Evolutionary conservation across 2,888 invertebrate genomes (phyloP).

Genomic region (Noctuana brunneofusca): DNA sequence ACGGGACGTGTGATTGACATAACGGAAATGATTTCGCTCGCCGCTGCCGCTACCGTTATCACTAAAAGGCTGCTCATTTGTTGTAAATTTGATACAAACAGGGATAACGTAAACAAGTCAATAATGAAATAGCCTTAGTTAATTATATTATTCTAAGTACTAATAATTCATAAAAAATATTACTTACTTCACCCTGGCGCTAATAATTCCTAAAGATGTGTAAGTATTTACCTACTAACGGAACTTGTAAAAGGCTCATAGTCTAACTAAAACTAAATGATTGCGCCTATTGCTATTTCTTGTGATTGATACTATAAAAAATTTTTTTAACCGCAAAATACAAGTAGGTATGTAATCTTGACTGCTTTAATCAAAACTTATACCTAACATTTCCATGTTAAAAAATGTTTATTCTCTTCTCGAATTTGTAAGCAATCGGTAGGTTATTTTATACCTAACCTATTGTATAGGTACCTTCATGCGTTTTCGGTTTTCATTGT

Average conservation of each 20-base stretch:
- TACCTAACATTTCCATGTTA: too few species aligned
- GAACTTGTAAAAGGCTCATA: too few species aligned
- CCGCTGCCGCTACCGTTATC: slow-evolving; percentile 63
- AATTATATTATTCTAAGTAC: background rate
- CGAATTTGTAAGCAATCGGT: background rate
- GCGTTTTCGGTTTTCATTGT: slow-evolving; percentile 39
- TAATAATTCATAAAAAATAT: background rate
- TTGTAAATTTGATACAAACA: slow-evolving; percentile 44
- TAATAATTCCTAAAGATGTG: background rate
- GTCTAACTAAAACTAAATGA: too few species aligned
- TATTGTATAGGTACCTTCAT: slow-evolving; percentile 5
- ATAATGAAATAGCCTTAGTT: background rate
- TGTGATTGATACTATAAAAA: too few species aligned
- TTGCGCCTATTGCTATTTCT: too few species aligned
- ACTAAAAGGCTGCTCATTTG: slow-evolving; percentile 59
- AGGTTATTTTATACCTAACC: background rate
- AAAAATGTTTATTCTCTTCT: background rate
- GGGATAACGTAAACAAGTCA: background rate
- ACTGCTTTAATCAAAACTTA: too few species aligned
- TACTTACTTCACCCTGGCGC: too few species aligned
- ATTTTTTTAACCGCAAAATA: too few species aligned
- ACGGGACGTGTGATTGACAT: slow-evolving; percentile 73
- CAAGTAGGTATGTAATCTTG: too few species aligned
- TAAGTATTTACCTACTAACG: too few species aligned
- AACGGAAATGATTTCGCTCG: slow-evolving; percentile 77